Evolutionary conservation across 2,113 vertebrate species (phyloP).

Genomic region (Salvelinus sp.): DNA sequence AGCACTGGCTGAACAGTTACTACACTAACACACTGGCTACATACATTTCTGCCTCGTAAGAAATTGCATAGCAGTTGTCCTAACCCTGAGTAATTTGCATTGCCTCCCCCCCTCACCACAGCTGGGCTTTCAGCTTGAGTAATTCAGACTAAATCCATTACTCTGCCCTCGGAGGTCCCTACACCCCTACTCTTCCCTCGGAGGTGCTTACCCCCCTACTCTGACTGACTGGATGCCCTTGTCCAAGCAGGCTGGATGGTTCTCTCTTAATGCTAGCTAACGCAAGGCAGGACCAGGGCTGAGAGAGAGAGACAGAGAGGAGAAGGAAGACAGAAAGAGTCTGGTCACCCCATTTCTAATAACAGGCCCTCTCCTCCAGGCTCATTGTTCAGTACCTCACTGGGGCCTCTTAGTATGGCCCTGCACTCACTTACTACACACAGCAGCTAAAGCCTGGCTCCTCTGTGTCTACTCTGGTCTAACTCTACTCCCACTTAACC

Average conservation of each 20-base stretch:
- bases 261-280: constrained; percentile 30
- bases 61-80: constrained; percentile 76
- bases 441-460: constrained; percentile 6
- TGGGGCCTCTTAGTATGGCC: constrained; percentile 69
- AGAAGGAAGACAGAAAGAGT: no score
- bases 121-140: constrained; percentile 72
- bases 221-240: constrained; percentile 66
- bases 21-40: constrained; percentile 25
- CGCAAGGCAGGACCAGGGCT: no score
- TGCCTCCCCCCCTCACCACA: constrained; percentile 67
- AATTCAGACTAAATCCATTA: constrained; percentile 78
- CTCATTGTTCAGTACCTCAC: constrained; percentile 73
- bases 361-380: constrained; percentile 68
- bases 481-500: background rate
- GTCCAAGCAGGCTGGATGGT: constrained; percentile 54
- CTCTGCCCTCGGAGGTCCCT: no score
- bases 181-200: constrained; percentile 43
- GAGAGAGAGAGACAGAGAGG: constrained; percentile 30
- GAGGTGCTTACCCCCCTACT: no score
- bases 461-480: no score
- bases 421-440: constrained; percentile 59
- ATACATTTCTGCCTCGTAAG: constrained; percentile 57
- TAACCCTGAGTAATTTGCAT: constrained; percentile 79
- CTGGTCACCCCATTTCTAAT: constrained; percentile 75
- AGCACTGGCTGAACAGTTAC: constrained; percentile 18